phyloP scores from a whole-genome alignment of 2,888 invertebrate species.

The Eumacrocentrus americanus region DNA sequence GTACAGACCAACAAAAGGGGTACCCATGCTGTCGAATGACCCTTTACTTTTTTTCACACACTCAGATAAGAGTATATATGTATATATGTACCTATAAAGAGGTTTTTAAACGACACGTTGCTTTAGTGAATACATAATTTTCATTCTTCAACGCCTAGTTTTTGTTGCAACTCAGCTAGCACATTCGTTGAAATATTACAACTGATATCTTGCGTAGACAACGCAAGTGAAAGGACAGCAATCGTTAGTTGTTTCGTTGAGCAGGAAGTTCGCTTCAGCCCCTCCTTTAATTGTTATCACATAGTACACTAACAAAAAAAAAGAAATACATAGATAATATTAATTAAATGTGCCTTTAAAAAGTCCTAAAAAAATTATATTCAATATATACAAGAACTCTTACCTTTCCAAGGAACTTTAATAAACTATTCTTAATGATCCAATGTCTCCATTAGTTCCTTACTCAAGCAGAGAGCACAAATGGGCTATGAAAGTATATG shows the following conservation, averaged over 20 bases:
- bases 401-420: too few relatives aligned
- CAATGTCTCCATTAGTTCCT: too few relatives aligned
- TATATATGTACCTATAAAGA: too few relatives aligned
- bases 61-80: too few relatives aligned
- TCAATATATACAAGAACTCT: too few relatives aligned
- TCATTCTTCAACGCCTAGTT: neutral
- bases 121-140: neutral
- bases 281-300: slow-evolving; percentile 33
- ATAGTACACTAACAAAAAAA: slow-evolving; percentile 11
- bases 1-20: neutral
- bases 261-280: slow-evolving; percentile 40
- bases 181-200: slow-evolving; percentile 3
- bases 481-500: neutral
- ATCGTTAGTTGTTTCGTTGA: slow-evolving; percentile 29
- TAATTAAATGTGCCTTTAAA: too few relatives aligned
- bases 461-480: neutral
- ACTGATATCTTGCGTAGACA: slow-evolving; percentile 17
- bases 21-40: neutral
- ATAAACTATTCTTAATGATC: too few relatives aligned
- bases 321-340: too few relatives aligned
- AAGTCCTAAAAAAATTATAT: too few relatives aligned
- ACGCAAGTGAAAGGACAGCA: slow-evolving; percentile 27
- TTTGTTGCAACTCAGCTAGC: neutral
- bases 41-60: neutral
- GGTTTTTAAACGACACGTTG: too few relatives aligned